Evolutionary conservation across 2,797 vertebrate species (phyloP).

Genomic region (Enteromius radiatus): DNA sequence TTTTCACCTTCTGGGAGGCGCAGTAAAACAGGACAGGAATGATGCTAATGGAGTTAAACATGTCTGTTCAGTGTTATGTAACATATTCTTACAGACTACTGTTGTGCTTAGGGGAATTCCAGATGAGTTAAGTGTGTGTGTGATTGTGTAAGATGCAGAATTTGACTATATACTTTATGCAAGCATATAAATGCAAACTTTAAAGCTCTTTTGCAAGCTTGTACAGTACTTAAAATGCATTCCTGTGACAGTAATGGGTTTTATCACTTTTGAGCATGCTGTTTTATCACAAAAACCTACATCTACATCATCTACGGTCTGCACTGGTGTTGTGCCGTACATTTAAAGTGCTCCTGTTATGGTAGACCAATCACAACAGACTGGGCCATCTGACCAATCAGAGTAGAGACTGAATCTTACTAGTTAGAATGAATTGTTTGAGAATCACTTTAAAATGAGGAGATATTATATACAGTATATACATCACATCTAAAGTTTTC

Average conservation of each 20-base stretch:
- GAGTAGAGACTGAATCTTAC: no score
- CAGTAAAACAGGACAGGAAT: conserved; percentile 58
- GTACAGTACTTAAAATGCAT: background rate
- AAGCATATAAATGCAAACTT: background rate
- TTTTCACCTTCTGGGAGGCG: conserved; percentile 1
- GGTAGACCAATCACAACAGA: no score
- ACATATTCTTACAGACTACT: conserved; percentile 15
- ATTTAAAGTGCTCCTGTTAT: background rate
- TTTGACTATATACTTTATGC: background rate
- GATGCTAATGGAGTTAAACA: conserved; percentile 60
- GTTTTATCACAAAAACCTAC: background rate
- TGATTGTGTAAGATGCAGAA: conserved; percentile 29
- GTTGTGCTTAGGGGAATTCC: conserved; percentile 31
- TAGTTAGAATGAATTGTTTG: no score
- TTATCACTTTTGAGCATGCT: background rate
- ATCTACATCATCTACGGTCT: background rate
- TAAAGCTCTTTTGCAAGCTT: background rate
- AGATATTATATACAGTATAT: no score
- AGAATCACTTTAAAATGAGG: no score
- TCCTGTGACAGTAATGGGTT: background rate
- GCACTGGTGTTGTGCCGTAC: background rate
- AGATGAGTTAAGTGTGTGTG: conserved; percentile 39
- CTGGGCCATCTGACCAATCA: no score
- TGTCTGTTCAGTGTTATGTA: conserved; percentile 39
- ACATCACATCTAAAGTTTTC: background rate